These are phyloP conservation scores for Heterohyrax brucei DNA, from an alignment of 2,797 vertebrate genomes.

Conservation along the genomic window DNA sequence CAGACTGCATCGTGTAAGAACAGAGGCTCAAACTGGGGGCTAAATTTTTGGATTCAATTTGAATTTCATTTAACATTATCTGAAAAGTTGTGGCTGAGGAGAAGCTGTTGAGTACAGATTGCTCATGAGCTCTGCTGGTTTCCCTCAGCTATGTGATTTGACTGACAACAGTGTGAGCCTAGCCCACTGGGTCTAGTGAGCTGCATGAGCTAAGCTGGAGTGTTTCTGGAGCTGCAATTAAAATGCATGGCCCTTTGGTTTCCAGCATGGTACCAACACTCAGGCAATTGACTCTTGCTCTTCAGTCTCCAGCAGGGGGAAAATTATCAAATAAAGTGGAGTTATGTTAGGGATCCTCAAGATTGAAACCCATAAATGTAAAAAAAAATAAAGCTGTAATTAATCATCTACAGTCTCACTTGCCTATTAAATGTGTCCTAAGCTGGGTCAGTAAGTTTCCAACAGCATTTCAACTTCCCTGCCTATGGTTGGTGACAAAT, in stretches of 20 bases:
- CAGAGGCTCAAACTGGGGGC: conserved; percentile 9
- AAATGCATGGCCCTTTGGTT: conserved; percentile 75
- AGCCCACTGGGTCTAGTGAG: conserved; percentile 79
- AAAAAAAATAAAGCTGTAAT: conserved; percentile 61
- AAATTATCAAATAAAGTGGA: conserved; percentile 81
- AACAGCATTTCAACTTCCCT: neutral
- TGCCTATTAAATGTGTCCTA: conserved; percentile 67
- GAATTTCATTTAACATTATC: conserved; percentile 61
- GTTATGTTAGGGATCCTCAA: conserved; percentile 69
- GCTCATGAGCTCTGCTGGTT: conserved; percentile 78
- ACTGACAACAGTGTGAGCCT: conserved; percentile 72
- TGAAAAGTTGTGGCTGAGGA: conserved; percentile 62
- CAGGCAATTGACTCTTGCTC: conserved; percentile 82
- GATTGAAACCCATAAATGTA: conserved; percentile 80
- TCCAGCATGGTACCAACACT: conserved; percentile 69
- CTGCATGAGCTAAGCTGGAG: conserved; percentile 71
- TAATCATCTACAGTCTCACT: conserved; percentile 71
- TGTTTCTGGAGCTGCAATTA: conserved; percentile 79
- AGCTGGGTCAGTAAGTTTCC: conserved; percentile 38
- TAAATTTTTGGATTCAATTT: conserved; percentile 66
- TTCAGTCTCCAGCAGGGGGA: conserved; percentile 75
- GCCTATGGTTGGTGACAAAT: conserved; percentile 30
- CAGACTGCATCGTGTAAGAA: neutral
- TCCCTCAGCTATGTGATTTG: conserved; percentile 75
- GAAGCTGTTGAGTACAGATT: conserved; percentile 75